These are phyloP conservation scores for human (Homo sapiens) DNA, from an alignment of 2,113 vertebrate species.

Conservation along the genomic window GRCh38 chr3:99935501-99936000, in stretches of 20 bases:
- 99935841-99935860: slow-evolving; percentile 57
- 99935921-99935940: slow-evolving; percentile 14
- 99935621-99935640: neutral
- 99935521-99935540: neutral
- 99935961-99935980: neutral
- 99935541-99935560: neutral
- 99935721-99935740: slow-evolving; percentile 72
- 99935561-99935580: slow-evolving; percentile 39
- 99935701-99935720: slow-evolving; percentile 65
- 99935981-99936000: neutral
- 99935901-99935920: slow-evolving; percentile 50
- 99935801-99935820: slow-evolving; percentile 55
- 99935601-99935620: slow-evolving; percentile 40
- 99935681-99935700: slow-evolving; percentile 38
- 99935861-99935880: neutral
- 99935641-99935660: neutral
- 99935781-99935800: slow-evolving; percentile 58
- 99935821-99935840: slow-evolving; percentile 48
- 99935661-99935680: slow-evolving; percentile 54
- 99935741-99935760: slow-evolving; percentile 36
- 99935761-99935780: slow-evolving; percentile 58
- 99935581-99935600: slow-evolving; percentile 8
- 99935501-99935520: slow-evolving; percentile 1
- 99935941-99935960: neutral
- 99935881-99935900: slow-evolving; percentile 38